Evolutionary conservation across 2,113 vertebrate species (phyloP).

Genomic region (Otis tarda): DNA sequence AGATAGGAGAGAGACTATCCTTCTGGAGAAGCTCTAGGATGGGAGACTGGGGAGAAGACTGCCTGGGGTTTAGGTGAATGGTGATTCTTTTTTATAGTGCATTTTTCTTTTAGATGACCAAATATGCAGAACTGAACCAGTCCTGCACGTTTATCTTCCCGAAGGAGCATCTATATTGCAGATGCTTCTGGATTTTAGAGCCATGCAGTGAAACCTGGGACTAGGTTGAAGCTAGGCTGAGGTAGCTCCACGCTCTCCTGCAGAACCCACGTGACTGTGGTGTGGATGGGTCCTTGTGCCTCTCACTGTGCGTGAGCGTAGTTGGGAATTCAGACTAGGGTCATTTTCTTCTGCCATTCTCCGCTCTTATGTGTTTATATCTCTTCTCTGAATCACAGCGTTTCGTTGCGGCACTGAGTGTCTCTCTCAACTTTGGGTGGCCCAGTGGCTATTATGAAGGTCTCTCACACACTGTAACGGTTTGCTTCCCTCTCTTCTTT

Average conservation of each 20-base stretch:
- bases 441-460: not conserved
- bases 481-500: not conserved
- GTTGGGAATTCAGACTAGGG: not conserved
- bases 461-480: not conserved
- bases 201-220: not conserved
- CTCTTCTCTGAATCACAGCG: not conserved
- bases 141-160: not conserved
- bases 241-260: not conserved
- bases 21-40: not conserved
- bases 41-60: not conserved
- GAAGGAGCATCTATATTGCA: not conserved
- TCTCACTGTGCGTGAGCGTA: rapidly evolving
- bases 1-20: not conserved
- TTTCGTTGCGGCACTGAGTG: rapidly evolving
- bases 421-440: not conserved
- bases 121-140: not conserved
- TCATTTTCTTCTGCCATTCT: not conserved
- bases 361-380: not conserved
- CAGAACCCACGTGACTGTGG: not conserved
- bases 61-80: not conserved
- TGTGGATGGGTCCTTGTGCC: rapidly evolving
- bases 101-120: not conserved
- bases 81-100: not conserved
- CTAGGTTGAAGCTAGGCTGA: not conserved
- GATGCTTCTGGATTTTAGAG: not conserved